Percentiles rank a stretch among this genome's conserved stretches.
Conservation (phyloP, 2,888 invertebrate genomes). For the Dascillus cervinus region DNA sequence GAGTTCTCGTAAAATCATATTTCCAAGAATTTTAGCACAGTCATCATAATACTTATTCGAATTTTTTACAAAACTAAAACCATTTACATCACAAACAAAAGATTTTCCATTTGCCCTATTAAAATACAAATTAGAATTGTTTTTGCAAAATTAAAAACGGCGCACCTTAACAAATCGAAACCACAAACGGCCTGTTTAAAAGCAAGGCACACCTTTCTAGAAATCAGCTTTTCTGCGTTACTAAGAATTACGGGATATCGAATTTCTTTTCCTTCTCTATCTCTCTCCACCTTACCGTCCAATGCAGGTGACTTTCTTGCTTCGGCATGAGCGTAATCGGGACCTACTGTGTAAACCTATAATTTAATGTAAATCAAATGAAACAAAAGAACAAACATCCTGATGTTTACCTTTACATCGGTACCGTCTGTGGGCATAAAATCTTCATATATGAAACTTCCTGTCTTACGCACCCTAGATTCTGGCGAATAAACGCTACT, state of each 20-base stretch:
- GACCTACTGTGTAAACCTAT: slow-evolving; percentile 97
- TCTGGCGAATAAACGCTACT: slow-evolving; percentile 98
- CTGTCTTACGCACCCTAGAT: slow-evolving; percentile 91
- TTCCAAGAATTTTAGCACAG: slow-evolving; percentile 95
- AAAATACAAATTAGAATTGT: slow-evolving; percentile 19
- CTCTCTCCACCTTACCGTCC: slow-evolving; percentile 97
- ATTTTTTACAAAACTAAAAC: slow-evolving; percentile 99
- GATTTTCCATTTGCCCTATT: slow-evolving; percentile 94
- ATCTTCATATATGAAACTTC: slow-evolving; percentile 99
- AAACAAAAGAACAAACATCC: neutral
- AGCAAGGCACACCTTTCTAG: slow-evolving; percentile 92
- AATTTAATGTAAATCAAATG: slow-evolving; percentile 1
- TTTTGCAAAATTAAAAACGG: too few species aligned
- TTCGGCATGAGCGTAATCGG: slow-evolving; percentile 99
- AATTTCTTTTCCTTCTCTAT: slow-evolving; percentile 96
- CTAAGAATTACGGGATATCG: slow-evolving; percentile 97
- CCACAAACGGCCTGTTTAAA: slow-evolving; percentile 99
- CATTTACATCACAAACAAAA: slow-evolving; percentile 99
- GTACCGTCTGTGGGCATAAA: slow-evolving; percentile 99
- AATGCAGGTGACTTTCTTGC: slow-evolving; percentile 97
- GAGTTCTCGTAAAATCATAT: slow-evolving; percentile 92
- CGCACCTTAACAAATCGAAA: slow-evolving; percentile 89
- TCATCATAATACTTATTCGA: slow-evolving; percentile 99
- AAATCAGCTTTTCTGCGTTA: slow-evolving; percentile 95
- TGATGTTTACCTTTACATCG: slow-evolving; percentile 37